Percentiles rank a stretch among this genome's conserved stretches.
These are phyloP conservation scores for Peromyscus leucopus DNA, from an alignment of 2,113 vertebrate genomes.

Conservation along the genomic window DNA sequence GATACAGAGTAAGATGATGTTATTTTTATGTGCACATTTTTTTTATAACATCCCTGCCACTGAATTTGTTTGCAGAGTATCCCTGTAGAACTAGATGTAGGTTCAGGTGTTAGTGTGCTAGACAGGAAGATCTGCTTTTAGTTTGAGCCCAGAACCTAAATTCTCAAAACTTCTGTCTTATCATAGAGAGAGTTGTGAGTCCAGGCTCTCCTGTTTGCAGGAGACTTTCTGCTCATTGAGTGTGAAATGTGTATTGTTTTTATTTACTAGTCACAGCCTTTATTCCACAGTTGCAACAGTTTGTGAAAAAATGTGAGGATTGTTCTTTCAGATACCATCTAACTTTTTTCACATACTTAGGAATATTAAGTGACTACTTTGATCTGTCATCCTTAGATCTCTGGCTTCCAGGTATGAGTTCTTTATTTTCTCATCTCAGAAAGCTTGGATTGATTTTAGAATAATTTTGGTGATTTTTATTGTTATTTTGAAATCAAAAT, in stretches of 20 bases:
- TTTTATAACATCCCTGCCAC: background rate
- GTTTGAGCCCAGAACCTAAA: background rate
- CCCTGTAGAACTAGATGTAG: background rate
- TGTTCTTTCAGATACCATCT: background rate
- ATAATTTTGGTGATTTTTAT: background rate
- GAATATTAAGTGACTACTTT: background rate
- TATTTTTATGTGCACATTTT: background rate
- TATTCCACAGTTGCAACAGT: no score
- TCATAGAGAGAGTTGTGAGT: background rate
- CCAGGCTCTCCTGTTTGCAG: background rate
- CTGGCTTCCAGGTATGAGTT: background rate
- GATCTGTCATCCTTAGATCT: no score
- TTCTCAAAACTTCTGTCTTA: background rate
- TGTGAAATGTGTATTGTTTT: background rate
- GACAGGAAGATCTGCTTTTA: background rate
- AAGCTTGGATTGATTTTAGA: background rate
- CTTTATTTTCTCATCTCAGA: background rate
- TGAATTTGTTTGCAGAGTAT: background rate
- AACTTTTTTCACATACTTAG: background rate
- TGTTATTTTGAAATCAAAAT: background rate
- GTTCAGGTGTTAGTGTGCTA: background rate
- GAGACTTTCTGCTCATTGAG: background rate
- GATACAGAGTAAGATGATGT: background rate
- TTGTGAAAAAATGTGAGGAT: background rate
- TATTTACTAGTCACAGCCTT: background rate